Base-by-base conservation (phyloP, 2,113 vertebrate species). In the Mungos mungo region DNA sequence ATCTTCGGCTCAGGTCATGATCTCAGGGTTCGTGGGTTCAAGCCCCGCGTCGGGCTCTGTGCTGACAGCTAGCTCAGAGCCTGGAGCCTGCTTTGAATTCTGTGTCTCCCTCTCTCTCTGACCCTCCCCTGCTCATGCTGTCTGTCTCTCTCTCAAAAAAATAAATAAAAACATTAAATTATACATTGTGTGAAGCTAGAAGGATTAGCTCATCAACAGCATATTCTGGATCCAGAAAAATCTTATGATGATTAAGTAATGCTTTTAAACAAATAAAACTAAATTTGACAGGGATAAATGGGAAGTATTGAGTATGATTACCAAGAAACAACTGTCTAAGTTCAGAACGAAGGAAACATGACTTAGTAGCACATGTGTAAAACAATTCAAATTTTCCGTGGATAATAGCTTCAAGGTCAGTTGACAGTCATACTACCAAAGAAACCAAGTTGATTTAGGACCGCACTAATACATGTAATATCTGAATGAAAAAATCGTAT, bases 191-290 rank as follows among this genome's bases (percentile, higher is more conserved):
- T 80, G 84, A 69, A 79, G 80, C 18, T 87, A 74, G 29, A 94
- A 97, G 47, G 63, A 86, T 89, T 90, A 93, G 5, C 5, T 93
- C 81, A 88, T 94, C 14, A 82, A 69, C 31, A 85, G 79, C 41
- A 97, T 65, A 85, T 95, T 96, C 7, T 76, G 35, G 25, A 93
- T 38, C 10, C 52, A 85, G 52, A 93, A 90, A 96, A 81, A 90
- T 66, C 27, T 85, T 97, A 50, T 91, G 52, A 87, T 88, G 50
- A 83, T 66, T 38, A 89, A 86, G 23, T 60, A 89, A 89, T 90
- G 33, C 12, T 88, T 88, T 92, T 79, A 90, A 92, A 63, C 25
- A 83, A 89, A 35, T 47, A 87, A 95, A 95, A 95, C 90, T 91
- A 91, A 97, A 86, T 76, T 52, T 63, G 88, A 85, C 41, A 77